Base-by-base conservation (phyloP, 2,888 invertebrate genomes). In the Kuschelorhynchus macadamiae region DNA sequence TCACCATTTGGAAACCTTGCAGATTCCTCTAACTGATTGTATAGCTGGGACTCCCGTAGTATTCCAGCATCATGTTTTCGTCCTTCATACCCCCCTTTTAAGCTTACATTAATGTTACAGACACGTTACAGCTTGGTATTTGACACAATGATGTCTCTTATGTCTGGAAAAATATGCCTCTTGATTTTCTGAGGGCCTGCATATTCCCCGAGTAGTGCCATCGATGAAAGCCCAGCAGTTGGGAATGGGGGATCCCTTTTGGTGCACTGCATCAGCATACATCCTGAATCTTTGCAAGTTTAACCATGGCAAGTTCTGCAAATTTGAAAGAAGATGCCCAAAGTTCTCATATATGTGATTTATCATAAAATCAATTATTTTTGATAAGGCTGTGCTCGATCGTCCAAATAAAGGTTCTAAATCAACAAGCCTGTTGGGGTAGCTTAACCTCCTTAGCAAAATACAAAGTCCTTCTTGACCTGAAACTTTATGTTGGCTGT, bases 51-150 rank as follows among this genome's bases (percentile, higher is more conserved):
- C n/a, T 72, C 72, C 21, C 70, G n/a, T 49, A 74, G 70, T 17
- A 72, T 70, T 8, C 61, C 66, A 33, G 70, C 71, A 71, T 72
- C 72, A 69, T 74, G 71, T 16, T 66, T 70, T 36, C 74, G 18
- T 16, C 71, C 72, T 33, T 57, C 52, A 47, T 44, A 74, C 12
- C 59, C 55, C 7, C 67, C 71, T 32, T 53, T 66, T 20, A 71
- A 53, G 50, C 53, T 70, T 8, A 66, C 39, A 8, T 64, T 64
- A 12, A 73, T 60, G 5, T 71, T 70, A 72, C 72, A 71, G 74
- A 59, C 65, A 67, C 8, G 72, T 21, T n/a, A 72, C 63, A 17
- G 71, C 67, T 52, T 75, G 75, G 60, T 66, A 75, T 55, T 74
- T 75, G 7, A 74, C 39, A 63, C 72, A 74, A 56, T 74, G 72